These are phyloP conservation scores for Craniophora ligustri DNA, from an alignment of 2,888 invertebrate species.

Conservation along the genomic window DNA sequence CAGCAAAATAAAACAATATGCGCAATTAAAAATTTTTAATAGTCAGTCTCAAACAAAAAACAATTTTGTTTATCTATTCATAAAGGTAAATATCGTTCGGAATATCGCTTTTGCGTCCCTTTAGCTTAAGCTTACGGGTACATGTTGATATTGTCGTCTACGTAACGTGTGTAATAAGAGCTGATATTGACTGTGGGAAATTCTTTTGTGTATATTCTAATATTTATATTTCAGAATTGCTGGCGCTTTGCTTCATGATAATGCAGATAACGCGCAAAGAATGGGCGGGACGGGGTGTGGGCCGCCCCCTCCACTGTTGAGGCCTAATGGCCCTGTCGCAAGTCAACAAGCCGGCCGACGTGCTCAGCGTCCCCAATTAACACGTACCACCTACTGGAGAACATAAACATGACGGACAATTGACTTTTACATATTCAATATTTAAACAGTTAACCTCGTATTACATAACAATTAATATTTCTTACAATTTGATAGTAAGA, in stretches of 20 bases:
- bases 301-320: constrained; percentile 57
- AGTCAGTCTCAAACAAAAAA: constrained; percentile 48
- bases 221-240: constrained; percentile 39
- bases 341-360: constrained; percentile 79
- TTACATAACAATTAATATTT: too few species aligned
- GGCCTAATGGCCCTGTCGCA: constrained; percentile 77
- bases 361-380: constrained; percentile 78
- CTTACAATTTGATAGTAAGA: too few species aligned
- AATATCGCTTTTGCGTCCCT: constrained; percentile 29
- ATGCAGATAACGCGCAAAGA: constrained; percentile 69
- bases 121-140: constrained; percentile 32
- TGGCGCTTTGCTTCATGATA: constrained; percentile 56
- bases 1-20: constrained; percentile 43
- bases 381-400: constrained; percentile 67
- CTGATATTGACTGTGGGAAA: constrained; percentile 5
- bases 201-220: constrained; percentile 9
- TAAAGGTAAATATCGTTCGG: constrained; percentile 42
- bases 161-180: constrained; percentile 19
- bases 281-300: constrained; percentile 59
- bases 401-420: constrained; percentile 73
- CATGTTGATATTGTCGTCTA: constrained; percentile 20
- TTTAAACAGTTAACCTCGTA: constrained; percentile 26
- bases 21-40: constrained; percentile 50
- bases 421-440: constrained; percentile 55
- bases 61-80: constrained; percentile 34